Evolutionary conservation across 2,797 vertebrate genomes (phyloP), one percentile per base, ranked within the genome.

Genomic region (Neopelma chrysocephalum): DNA sequence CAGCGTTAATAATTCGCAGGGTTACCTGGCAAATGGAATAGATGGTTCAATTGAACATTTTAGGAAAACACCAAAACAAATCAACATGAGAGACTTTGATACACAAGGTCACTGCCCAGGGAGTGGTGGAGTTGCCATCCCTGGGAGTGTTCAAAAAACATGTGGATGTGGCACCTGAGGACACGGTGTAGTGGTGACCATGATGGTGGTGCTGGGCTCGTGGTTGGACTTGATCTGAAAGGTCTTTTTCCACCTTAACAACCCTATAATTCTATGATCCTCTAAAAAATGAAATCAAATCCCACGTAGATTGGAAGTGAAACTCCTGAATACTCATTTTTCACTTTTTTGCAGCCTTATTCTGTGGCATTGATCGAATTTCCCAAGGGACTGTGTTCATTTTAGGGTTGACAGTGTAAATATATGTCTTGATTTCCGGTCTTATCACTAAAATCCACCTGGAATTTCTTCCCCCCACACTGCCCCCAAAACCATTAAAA

Each of bases 1-100:
- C 36, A 51, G 47, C 0, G 78, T 96, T 95, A 96, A 96, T 94
- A 73, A 95, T 94, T 94, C 60, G n/a, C 85, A 86, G 64, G 69
- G 34, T 47, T 62, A 89, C 70, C 80, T 94, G 66, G 73, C 1
- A 12, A 83, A 75, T n/a, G n/a, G 40, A 89, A 91, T 65, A 66
- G 62, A 65, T 76, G 21, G 58, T 76, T 84, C 70, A 32, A 79
- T 34, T 62, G 71, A 79, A 79, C 77, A 38, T 86, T 69, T 65
- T 57, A 81, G 50, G 72, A 92, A 79, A 70, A 86, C 69, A 85
- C 70, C 61, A 81, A 87, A 95, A 36, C 76, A 93, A 92, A 87
- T 89, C 88, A 83, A 40, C 69, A 22, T 68, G 31, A 62, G 65
- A 94, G 82, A 81, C 85, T 93, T 88, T 65, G 89, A 86, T 60